Conservation (phyloP, 2,888 invertebrate species). For the Megastigmus dorsalis region DNA sequence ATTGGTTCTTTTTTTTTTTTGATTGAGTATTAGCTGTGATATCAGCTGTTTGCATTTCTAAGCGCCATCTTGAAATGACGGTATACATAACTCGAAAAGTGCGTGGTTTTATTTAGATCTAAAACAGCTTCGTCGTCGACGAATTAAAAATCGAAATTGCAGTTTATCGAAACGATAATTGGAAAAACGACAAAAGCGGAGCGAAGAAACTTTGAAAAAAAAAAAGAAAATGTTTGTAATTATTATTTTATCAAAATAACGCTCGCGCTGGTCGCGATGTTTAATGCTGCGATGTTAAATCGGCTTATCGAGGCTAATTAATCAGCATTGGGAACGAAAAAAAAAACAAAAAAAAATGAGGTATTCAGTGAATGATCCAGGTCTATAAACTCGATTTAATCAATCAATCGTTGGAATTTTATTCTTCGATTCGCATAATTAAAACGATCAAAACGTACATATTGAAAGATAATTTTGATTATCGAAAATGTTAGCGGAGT, state of each 20-base stretch:
- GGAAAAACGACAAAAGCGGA: background rate
- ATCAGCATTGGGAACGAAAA: background rate
- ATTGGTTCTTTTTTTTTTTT: too few species aligned
- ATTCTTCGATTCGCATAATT: constrained; percentile 15
- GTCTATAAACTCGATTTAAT: background rate
- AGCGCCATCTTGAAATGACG: constrained; percentile 10
- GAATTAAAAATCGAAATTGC: background rate
- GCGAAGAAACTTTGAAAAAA: background rate
- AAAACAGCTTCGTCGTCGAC: background rate
- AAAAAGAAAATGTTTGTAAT: constrained; percentile 10
- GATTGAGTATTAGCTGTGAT: constrained; percentile 33
- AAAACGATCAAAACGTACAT: constrained; percentile 4
- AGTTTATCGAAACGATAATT: background rate
- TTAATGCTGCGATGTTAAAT: background rate
- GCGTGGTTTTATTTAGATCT: background rate
- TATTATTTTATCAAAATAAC: background rate
- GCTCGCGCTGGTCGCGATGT: constrained; percentile 36
- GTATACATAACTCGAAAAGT: constrained; percentile 5
- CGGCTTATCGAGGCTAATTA: background rate
- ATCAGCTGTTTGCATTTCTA: constrained; percentile 35
- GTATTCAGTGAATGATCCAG: constrained; percentile 1
- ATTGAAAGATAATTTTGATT: constrained; percentile 23
- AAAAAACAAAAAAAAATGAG: background rate
- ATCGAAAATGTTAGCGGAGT: background rate
- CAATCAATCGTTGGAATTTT: constrained; percentile 3